Percentiles rank a stretch among this genome's conserved stretches.
Evolutionary conservation across 2,888 invertebrate species (phyloP).

Genomic region (Eilema depressum): DNA sequence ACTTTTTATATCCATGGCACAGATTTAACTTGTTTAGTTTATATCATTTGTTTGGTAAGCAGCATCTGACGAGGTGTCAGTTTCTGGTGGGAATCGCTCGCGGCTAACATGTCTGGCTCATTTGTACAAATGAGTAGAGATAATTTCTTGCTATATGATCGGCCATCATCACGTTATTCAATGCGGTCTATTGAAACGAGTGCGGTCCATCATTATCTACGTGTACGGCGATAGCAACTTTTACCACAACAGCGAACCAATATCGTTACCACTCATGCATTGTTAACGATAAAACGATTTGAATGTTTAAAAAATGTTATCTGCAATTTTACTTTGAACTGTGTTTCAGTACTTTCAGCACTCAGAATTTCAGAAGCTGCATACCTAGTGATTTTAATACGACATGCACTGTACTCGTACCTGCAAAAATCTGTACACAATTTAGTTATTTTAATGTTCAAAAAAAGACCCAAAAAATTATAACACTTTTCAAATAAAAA

Average conservation of each 20-base stretch:
- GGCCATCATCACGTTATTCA: constrained; percentile 44
- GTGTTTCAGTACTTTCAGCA: neutral
- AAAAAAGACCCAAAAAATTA: constrained; percentile 36
- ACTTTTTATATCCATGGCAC: constrained; percentile 17
- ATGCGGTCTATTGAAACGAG: constrained; percentile 36
- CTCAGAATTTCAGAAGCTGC: neutral
- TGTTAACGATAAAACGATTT: constrained; percentile 35
- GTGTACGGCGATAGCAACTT: constrained; percentile 30
- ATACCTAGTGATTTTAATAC: too few relatives aligned
- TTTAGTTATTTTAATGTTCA: constrained; percentile 3
- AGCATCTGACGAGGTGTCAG: constrained; percentile 62
- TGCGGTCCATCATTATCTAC: constrained; percentile 39
- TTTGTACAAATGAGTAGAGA: constrained; percentile 66
- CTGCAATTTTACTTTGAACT: constrained; percentile 30
- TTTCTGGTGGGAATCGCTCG: constrained; percentile 75
- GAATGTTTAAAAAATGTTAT: constrained; percentile 41
- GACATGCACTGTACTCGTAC: too few relatives aligned
- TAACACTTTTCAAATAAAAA: neutral
- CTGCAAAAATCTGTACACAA: constrained; percentile 44
- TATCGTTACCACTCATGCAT: constrained; percentile 34
- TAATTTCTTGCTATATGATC: constrained; percentile 57
- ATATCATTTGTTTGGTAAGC: constrained; percentile 55
- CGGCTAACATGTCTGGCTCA: constrained; percentile 60
- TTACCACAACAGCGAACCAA: constrained; percentile 12
- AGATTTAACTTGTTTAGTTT: constrained; percentile 28